These are phyloP conservation scores for Eremobia ochroleuca DNA, from an alignment of 2,888 invertebrate genomes.

Conservation along the genomic window DNA sequence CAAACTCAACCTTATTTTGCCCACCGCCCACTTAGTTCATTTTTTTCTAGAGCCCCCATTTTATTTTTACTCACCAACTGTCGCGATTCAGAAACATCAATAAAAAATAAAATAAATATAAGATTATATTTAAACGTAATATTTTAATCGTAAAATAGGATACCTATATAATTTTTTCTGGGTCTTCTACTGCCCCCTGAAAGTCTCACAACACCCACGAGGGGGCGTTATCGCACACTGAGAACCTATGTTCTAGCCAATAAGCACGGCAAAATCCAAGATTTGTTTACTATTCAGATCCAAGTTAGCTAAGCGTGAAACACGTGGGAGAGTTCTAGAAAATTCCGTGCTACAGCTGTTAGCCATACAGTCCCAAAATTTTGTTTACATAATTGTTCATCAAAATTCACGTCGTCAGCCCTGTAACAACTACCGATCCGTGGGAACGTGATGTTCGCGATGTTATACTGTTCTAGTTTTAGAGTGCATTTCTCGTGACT, in stretches of 20 bases:
- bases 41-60: too few relatives aligned
- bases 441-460: slow-evolving; percentile 70
- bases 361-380: slow-evolving; percentile 28
- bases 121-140: not conserved
- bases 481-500: slow-evolving; percentile 73
- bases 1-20: too few relatives aligned
- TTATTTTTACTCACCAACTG: not conserved
- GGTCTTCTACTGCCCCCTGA: not conserved
- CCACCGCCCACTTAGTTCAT: not conserved
- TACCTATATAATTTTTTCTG: not conserved
- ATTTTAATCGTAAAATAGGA: not conserved
- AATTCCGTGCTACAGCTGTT: slow-evolving; percentile 24
- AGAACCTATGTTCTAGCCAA: slow-evolving; percentile 1
- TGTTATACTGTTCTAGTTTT: slow-evolving; percentile 74
- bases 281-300: slow-evolving; percentile 43
- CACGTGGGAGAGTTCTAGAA: slow-evolving; percentile 52
- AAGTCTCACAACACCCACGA: not conserved
- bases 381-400: slow-evolving; percentile 54
- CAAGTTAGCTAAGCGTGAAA: slow-evolving; percentile 27
- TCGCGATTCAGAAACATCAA: not conserved
- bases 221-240: not conserved
- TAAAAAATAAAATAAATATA: too few relatives aligned
- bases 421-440: slow-evolving; percentile 60
- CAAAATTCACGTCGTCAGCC: slow-evolving; percentile 60
- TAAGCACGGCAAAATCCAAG: slow-evolving; percentile 11